phyloP scores from a whole-genome alignment of 2,797 vertebrate species.

The Apogon hyalosoma region DNA sequence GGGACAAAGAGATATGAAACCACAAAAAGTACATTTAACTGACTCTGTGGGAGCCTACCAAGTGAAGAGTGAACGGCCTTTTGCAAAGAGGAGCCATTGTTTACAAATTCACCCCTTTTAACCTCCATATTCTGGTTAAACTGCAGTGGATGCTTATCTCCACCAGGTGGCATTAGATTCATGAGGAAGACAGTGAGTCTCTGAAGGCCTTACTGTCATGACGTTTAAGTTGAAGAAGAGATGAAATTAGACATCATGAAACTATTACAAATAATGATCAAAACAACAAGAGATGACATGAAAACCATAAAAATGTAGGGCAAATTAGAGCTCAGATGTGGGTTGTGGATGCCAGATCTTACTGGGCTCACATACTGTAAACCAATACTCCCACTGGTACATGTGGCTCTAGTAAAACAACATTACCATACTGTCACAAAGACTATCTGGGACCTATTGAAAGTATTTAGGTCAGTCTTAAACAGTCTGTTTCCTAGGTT shows the following conservation, averaged over 20 bases:
- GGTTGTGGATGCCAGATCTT: constrained; percentile 1
- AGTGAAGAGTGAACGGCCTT: constrained; percentile 35
- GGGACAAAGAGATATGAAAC: constrained; percentile 75
- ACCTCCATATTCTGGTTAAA: constrained; percentile 33
- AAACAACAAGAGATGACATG: background rate
- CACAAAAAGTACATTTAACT: constrained; percentile 73
- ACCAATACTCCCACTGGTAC: constrained; percentile 38
- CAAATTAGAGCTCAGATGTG: constrained; percentile 2
- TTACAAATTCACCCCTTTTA: constrained; percentile 31
- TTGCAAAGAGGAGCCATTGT: constrained; percentile 37
- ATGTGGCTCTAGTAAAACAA: constrained; percentile 1
- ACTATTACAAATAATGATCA: background rate
- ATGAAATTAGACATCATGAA: background rate
- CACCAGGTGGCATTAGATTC: constrained; percentile 76
- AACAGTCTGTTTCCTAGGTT: background rate
- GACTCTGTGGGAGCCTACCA: constrained; percentile 46
- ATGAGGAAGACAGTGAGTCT: constrained; percentile 16
- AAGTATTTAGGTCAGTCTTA: constrained; percentile 4
- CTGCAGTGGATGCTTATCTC: constrained; percentile 60
- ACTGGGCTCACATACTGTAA: constrained; percentile 47
- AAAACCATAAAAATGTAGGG: background rate
- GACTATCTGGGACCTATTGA: background rate
- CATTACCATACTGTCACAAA: constrained; percentile 5
- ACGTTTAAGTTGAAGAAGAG: too few relatives aligned
- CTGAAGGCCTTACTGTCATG: background rate